A percentile compares a stretch with the other conserved stretches of the same genome.
phyloP scores from a whole-genome alignment of 2,113 vertebrate species.

The Lepisosteus oculatus region DNA sequence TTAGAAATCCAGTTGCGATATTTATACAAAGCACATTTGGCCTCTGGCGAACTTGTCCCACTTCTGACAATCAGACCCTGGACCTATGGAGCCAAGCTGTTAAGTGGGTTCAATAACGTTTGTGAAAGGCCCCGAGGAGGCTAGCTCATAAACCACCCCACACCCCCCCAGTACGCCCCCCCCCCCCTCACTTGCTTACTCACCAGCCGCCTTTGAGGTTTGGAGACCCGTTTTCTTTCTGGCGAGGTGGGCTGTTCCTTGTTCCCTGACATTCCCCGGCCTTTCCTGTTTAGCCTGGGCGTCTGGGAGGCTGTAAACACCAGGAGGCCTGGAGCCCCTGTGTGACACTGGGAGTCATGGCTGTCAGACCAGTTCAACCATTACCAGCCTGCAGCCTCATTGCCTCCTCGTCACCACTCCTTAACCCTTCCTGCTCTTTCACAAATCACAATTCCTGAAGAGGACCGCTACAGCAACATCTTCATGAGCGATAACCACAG shows the following conservation, averaged over 20 bases:
- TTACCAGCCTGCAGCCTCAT: too few relatives aligned
- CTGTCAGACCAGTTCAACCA: too few relatives aligned
- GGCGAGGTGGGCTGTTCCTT: background rate
- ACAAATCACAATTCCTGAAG: too few relatives aligned
- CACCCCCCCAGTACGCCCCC: background rate
- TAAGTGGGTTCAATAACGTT: slow-evolving; percentile 5
- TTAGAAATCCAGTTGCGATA: background rate
- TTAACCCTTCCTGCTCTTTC: too few relatives aligned
- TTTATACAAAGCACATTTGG: background rate
- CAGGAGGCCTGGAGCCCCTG: slow-evolving; percentile 51
- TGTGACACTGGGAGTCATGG: too few relatives aligned
- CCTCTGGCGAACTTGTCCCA: background rate
- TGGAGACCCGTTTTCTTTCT: too few relatives aligned
- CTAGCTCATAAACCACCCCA: background rate
- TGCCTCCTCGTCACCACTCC: too few relatives aligned
- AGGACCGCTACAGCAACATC: too few relatives aligned
- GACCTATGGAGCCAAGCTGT: background rate
- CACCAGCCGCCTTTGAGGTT: slow-evolving; percentile 27
- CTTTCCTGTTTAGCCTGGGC: slow-evolving; percentile 97
- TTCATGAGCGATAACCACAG: too few relatives aligned
- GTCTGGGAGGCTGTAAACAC: slow-evolving; percentile 88
- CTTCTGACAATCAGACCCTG: background rate
- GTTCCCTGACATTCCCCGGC: slow-evolving; percentile 72
- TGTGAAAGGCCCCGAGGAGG: background rate
- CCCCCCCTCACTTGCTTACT: slow-evolving; percentile 39